Evolutionary conservation across 2,888 invertebrate species (phyloP).

Genomic region (Bibio marci): DNA sequence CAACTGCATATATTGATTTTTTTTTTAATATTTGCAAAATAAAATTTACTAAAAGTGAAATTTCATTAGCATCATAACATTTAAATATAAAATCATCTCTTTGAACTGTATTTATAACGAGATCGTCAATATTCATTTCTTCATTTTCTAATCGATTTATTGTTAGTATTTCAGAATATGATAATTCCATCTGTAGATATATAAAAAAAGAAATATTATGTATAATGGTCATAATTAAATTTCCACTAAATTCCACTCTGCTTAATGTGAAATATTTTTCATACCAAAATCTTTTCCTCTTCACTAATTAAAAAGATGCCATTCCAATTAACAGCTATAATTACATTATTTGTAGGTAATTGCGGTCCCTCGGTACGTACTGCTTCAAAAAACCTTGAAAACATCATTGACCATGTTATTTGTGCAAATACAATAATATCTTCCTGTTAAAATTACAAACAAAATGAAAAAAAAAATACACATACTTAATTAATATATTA

Average conservation of each 20-base stretch:
- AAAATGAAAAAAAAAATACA: no score
- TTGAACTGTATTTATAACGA: slow-evolving; percentile 66
- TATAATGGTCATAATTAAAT: not conserved
- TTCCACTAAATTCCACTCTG: no score
- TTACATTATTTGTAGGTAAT: slow-evolving; percentile 52
- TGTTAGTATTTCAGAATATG: slow-evolving; percentile 71
- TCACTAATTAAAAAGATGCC: slow-evolving; percentile 87
- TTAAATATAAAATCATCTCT: slow-evolving; percentile 84
- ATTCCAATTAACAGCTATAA: slow-evolving; percentile 88
- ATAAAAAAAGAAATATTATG: no score
- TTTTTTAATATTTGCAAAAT: slow-evolving; percentile 76
- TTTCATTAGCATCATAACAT: slow-evolving; percentile 73
- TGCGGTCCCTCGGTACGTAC: slow-evolving; percentile 54
- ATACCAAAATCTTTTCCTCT: slow-evolving; percentile 62
- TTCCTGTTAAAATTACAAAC: slow-evolving; percentile 28
- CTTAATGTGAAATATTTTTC: not conserved
- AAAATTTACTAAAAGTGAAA: slow-evolving; percentile 64
- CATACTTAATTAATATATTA: no score
- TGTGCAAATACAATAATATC: slow-evolving; percentile 85
- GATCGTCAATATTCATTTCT: slow-evolving; percentile 37
- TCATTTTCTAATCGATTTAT: slow-evolving; percentile 42
- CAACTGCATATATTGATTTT: slow-evolving; percentile 70
- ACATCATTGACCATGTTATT: slow-evolving; percentile 84
- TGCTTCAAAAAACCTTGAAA: slow-evolving; percentile 88
- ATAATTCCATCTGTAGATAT: slow-evolving; percentile 54